Evolutionary conservation across 2,888 invertebrate species (phyloP).

Genomic region (Drosophila anceps): DNA sequence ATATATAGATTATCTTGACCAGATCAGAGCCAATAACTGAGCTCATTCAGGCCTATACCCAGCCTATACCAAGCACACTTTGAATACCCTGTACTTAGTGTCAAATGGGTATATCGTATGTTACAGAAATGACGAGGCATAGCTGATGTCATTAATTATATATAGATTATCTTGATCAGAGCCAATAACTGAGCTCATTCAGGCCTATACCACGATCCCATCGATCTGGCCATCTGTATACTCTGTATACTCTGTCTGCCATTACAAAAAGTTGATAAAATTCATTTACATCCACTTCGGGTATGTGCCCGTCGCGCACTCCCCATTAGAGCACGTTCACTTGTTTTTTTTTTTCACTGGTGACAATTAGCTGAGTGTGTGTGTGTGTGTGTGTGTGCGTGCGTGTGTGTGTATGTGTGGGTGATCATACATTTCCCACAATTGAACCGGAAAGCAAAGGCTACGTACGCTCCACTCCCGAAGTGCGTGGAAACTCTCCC

Average conservation of each 20-base stretch:
- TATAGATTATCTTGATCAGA: too few species aligned
- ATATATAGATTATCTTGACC: too few species aligned
- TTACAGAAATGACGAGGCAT: not conserved
- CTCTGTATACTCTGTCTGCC: not conserved
- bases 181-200: not conserved
- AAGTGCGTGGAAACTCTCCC: conserved; percentile 4
- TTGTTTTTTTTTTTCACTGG: conserved; percentile 7
- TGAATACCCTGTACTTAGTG: too few species aligned
- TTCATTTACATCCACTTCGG: not conserved
- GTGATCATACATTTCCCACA: conserved; percentile 59
- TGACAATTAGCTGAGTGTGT: conserved; percentile 64
- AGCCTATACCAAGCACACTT: too few species aligned
- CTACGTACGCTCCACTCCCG: not conserved
- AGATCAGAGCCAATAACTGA: too few species aligned
- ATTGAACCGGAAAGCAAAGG: conserved; percentile 11
- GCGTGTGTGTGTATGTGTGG: conserved; percentile 24
- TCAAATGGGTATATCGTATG: not conserved
- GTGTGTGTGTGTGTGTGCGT: conserved; percentile 28
- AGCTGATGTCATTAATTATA: too few species aligned
- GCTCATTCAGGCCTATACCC: too few species aligned
- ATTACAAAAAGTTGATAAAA: not conserved
- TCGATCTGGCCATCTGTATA: not conserved
- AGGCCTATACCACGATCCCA: too few species aligned
- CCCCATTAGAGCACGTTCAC: not conserved
- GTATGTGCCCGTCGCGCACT: not conserved